These are phyloP conservation scores for Lepidonotus clava DNA, from an alignment of 2,888 invertebrate species.

Conservation along the genomic window DNA sequence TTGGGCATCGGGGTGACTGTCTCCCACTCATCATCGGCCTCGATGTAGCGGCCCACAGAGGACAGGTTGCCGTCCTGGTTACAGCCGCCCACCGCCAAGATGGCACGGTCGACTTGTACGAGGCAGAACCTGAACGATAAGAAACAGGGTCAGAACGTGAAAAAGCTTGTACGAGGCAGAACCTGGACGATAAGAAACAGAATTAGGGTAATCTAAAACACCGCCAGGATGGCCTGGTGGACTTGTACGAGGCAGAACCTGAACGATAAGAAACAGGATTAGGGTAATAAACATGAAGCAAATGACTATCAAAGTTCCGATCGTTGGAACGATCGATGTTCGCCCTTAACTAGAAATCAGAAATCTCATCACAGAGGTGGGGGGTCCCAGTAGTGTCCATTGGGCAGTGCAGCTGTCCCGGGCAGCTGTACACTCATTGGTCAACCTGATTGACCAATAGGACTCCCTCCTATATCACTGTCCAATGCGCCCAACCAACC, in stretches of 20 bases:
- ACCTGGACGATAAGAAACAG: background rate
- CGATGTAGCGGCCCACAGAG: constrained; percentile 55
- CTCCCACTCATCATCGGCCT: constrained; percentile 61
- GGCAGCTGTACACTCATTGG: too few species aligned
- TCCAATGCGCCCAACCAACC: too few species aligned
- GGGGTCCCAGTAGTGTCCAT: too few species aligned
- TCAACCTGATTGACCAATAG: too few species aligned
- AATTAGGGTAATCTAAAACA: background rate
- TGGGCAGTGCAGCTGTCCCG: too few species aligned
- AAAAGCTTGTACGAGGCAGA: background rate
- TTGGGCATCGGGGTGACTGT: constrained; percentile 60
- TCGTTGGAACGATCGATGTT: too few species aligned
- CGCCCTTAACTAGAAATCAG: too few species aligned
- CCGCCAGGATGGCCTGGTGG: background rate
- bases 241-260: background rate
- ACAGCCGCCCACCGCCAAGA: constrained; percentile 61
- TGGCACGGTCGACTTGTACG: constrained; percentile 61
- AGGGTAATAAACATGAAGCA: background rate
- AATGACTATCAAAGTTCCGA: too few species aligned
- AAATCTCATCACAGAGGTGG: too few species aligned
- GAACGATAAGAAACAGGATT: background rate
- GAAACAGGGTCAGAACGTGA: background rate
- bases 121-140: constrained; percentile 59
- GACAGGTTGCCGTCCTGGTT: constrained; percentile 60
- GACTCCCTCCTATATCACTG: too few species aligned